Evolutionary conservation across 2,888 invertebrate species (phyloP), one percentile per base, ranked within the genome.

Genomic region (Lycaena phlaeas): DNA sequence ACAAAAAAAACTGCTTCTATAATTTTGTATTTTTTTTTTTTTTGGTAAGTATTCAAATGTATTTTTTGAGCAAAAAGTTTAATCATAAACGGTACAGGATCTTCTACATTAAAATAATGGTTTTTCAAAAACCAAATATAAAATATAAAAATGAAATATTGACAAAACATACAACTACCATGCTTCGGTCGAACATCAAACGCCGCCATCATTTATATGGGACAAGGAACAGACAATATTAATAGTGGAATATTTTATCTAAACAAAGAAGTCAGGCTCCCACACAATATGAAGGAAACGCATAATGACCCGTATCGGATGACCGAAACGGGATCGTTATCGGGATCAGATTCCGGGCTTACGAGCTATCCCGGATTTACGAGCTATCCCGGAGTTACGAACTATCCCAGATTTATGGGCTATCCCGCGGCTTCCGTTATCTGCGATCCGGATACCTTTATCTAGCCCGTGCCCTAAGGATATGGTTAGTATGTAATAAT

Each of bases 221-320:
- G 9, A 9, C 5, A 5, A 9, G 22, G 22, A 22, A 5, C 22
- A 9, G 9, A 22, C 22, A 22, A 9, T 5, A 22, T 22, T 22
- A 22, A 22, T 6, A 5, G 22, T 22, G 22, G 22, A 22, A 22
- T 22, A 22, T 22, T 22, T 22, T 9, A 22, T 22, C 22, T 22
- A 22, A 22, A 22, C 22, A 22, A 22, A 22, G 22, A 22, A 40
- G 30, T 30, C 25, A 26, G 25, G 26, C 10, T 17, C 40, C 11
- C 40, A 30, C 25, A 17, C 30, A 39, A 30, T 26, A 36, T 14
- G 27, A 34, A 60, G 64, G 62, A 65, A 65, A 58, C 57, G 52
- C 48, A 56, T 57, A 55, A 54, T 58, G 58, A 61, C 59, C 58
- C 57, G 61, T 72, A 69, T 75, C 74, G 54, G 53, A 64, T 70